These are phyloP conservation scores for Anguilla japonica DNA, from an alignment of 2,113 vertebrate genomes.

Conservation along the genomic window DNA sequence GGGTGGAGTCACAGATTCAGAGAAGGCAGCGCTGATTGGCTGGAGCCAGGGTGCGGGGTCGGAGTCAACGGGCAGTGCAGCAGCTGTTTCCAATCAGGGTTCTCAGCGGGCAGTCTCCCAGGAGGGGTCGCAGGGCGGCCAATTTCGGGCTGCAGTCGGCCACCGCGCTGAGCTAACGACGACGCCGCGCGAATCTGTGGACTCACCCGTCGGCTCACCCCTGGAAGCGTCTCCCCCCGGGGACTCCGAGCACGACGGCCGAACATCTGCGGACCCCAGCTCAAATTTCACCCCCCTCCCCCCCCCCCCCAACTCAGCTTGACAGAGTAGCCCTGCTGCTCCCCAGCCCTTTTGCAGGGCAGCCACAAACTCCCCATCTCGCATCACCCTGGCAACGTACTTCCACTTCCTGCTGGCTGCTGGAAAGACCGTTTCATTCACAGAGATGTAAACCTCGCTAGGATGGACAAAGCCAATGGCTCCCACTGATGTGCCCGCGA, in stretches of 20 bases:
- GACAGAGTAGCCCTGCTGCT: background rate
- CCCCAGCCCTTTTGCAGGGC: background rate
- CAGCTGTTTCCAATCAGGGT: background rate
- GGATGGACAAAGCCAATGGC: background rate
- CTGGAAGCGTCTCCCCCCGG: background rate
- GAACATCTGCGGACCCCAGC: conserved; percentile 16
- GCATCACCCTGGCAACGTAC: background rate
- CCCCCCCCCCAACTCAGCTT: background rate
- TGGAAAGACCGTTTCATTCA: background rate
- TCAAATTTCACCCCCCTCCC: conserved; percentile 6
- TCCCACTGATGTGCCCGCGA: background rate
- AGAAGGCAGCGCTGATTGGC: background rate
- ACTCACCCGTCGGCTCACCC: background rate
- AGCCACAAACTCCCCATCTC: background rate
- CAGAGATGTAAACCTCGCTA: background rate
- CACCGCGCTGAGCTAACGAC: conserved; percentile 11
- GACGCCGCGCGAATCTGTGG: background rate
- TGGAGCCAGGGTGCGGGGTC: background rate
- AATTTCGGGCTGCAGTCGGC: background rate
- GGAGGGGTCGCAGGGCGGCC: background rate
- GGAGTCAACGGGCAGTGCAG: background rate
- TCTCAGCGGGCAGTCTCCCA: background rate
- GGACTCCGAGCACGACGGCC: background rate
- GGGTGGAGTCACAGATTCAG: background rate
- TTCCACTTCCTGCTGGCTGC: background rate